A percentile compares a stretch with the other conserved stretches of the same genome.
Conservation (phyloP, 2,113 vertebrate species). For the Xiphophorus maculatus region DNA sequence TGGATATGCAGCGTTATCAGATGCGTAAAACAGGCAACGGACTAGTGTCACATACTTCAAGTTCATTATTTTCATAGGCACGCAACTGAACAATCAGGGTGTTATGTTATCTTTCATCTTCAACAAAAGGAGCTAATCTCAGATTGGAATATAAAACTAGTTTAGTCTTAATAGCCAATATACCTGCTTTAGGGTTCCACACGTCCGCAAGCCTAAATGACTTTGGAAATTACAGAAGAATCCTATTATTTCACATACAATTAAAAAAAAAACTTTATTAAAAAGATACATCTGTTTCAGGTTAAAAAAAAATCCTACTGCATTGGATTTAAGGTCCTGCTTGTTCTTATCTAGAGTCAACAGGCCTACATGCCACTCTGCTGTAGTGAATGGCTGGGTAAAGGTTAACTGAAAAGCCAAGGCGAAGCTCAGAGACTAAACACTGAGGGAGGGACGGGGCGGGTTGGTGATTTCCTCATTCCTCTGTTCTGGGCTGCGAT, state of each 20-base stretch:
- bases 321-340: constrained; percentile 44
- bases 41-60: too few species aligned
- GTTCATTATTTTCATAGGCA: too few species aligned
- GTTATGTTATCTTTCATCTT: too few species aligned
- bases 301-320: not conserved
- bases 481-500: constrained; percentile 52
- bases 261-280: constrained; percentile 24
- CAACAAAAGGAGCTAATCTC: too few species aligned
- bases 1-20: too few species aligned
- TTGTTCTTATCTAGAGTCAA: constrained; percentile 68
- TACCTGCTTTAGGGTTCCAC: too few species aligned
- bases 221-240: not conserved
- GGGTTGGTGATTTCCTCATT: constrained; percentile 70
- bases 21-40: too few species aligned
- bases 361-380: constrained; percentile 51
- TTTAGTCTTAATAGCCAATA: too few species aligned
- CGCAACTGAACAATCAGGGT: too few species aligned
- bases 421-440: constrained; percentile 57
- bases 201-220: not conserved
- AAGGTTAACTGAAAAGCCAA: constrained; percentile 75
- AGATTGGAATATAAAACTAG: too few species aligned
- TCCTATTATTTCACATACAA: not conserved
- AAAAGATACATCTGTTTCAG: constrained; percentile 36
- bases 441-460: constrained; percentile 15
- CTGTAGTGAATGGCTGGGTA: constrained; percentile 61